These are phyloP conservation scores for Odontamblyopus lacepedii DNA, from an alignment of 2,797 vertebrate genomes.

Conservation along the genomic window DNA sequence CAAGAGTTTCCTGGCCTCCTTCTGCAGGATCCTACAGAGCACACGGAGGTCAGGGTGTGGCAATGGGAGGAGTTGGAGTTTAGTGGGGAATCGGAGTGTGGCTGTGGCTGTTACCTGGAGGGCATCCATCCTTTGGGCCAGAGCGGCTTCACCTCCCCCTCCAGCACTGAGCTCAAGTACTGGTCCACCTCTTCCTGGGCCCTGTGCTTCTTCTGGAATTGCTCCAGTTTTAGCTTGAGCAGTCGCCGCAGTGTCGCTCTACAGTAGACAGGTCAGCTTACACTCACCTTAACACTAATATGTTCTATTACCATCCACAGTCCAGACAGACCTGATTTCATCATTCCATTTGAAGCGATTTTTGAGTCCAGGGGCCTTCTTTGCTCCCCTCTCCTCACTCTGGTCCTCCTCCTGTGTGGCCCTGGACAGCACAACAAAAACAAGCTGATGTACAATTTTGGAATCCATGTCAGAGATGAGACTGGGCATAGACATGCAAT, in stretches of 20 bases:
- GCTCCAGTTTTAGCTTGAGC: constrained; percentile 83
- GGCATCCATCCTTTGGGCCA: constrained; percentile 97
- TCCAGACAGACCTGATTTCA: constrained; percentile 85
- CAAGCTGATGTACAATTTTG: background rate
- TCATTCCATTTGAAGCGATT: constrained; percentile 94
- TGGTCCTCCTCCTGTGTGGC: constrained; percentile 70
- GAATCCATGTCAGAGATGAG: no score
- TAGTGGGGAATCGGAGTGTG: background rate
- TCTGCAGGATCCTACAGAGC: constrained; percentile 81
- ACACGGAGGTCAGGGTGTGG: background rate
- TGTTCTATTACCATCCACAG: background rate
- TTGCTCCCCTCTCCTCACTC: constrained; percentile 83
- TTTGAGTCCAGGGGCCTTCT: constrained; percentile 80
- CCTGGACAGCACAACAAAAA: constrained; percentile 7
- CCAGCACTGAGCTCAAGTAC: constrained; percentile 79
- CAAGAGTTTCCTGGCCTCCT: constrained; percentile 85
- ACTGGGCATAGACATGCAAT: no score
- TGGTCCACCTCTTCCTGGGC: constrained; percentile 74
- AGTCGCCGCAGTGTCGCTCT: constrained; percentile 86
- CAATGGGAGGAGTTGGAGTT: no score
- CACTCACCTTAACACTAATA: background rate
- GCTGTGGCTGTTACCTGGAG: constrained; percentile 70
- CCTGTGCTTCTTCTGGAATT: constrained; percentile 73
- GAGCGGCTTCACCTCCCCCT: constrained; percentile 85
- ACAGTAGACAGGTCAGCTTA: background rate